Base-by-base conservation (phyloP, 2,888 invertebrate genomes). In the Euzophera pinguis region DNA sequence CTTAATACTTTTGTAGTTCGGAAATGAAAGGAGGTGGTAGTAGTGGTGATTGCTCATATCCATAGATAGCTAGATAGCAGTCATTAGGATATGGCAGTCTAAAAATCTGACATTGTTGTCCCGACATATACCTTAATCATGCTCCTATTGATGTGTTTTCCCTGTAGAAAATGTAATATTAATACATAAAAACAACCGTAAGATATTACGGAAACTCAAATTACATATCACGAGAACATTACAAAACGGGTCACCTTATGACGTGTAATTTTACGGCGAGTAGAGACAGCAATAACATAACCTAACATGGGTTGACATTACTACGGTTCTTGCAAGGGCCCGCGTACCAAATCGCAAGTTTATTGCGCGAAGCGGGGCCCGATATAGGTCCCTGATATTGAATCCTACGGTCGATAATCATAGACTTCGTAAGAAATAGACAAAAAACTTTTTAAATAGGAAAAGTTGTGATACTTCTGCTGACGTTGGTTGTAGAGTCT, bases 301-400 rank as follows among this genome's bases (percentile, higher is more conserved):
- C 45, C 32, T 32, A 45, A 45, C 45, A 32, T 5, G 45, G 45
- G 45, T 45, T 32, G 45, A 45, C 45, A 34, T 32, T 32, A 29
- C 34, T 9, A 14, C 13, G 13, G 13, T 29, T 13, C 29, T 9
- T 3, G 29, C 12, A 13, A n/a, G 16, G 32, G 45, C 45, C 45
- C 45, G 45, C 32, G 10, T 4, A 5, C 45, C 14, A 32, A 4
- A 22, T 17, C 17, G 22, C 4, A 10, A 29, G 45, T 32, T 45
- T 45, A 45, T 45, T 43, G 39, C 39, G 14, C 39, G 39, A 39
- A 9, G 45, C 45, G 32, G 8, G 13, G 27, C 45, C 22, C 5
- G 32, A 9, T 9, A 10, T 32, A 45, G 32, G 45, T 32, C 32
- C 45, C 45, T 39, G 16, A 45, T 45, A 45, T 45, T 32, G 32